Evolutionary conservation across 2,113 vertebrate genomes (phyloP), one percentile per base, ranked within the genome.

Genomic region (Cryptotis parvus): DNA sequence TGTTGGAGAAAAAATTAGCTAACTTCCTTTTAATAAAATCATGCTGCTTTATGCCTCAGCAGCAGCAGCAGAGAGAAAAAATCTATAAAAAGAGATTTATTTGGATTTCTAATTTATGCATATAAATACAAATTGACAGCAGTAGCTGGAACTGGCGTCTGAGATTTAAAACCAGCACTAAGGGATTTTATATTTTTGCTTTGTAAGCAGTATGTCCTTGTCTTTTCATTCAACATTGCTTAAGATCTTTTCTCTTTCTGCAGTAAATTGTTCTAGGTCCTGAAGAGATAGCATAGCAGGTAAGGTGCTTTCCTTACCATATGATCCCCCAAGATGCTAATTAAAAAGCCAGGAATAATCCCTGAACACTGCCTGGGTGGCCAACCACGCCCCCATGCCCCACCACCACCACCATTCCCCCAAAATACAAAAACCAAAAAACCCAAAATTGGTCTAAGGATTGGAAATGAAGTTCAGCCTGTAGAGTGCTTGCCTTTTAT

Each of bases 1-100:
- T 85, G 1, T 87, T 80, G 86, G 49, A 86, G 39, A 79, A 87
- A 84, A 89, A 84, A 49, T 43, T 33, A 43, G 14, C 75, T 91
- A 79, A 75, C 14, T 74, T 61, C 10, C 15, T 81, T 89, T 75
- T 74, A 75, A 69, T 80, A 66, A 84, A 72, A n/a, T 11, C 52
- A 1, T 87, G 78, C 18, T 77, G 10, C 70, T 90, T 8, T 26
- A 72, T 12, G 7, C 52, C 33, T 73, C 39, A 72, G 77, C 72
- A 76, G 31, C 39, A 72, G 77, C 72, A 76, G 31, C 4, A 82
- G 39, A 84, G 35, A 73, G n/a, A 55, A 41, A 68, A 78, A 93
- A 76, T 37, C 41, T n/a, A 85, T 78, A 41, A 58, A 92, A 88
- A 69, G 15, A 94, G 8, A 82, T 88, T 76, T 77, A 81, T 77